Evolutionary conservation across 2,888 invertebrate genomes (phyloP).

Genomic region (Hofmannophila pseudospretella): DNA sequence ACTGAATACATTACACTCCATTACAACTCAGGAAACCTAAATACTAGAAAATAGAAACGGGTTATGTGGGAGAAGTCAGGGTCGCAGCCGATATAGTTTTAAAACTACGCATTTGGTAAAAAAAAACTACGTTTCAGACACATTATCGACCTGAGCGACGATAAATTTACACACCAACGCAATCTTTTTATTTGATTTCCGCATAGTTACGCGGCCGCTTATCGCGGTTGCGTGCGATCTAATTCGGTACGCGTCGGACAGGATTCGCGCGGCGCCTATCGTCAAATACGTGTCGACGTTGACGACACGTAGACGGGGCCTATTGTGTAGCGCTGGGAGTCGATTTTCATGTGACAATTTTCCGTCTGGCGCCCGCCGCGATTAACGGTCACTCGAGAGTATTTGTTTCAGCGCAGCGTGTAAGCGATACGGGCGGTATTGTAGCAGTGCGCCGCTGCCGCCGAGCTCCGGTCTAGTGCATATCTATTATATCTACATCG

Average conservation of each 20-base stretch:
- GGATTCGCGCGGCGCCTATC: conserved; percentile 53
- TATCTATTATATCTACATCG: conserved; percentile 66
- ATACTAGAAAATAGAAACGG: conserved; percentile 59
- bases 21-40: conserved; percentile 39
- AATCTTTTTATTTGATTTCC: conserved; percentile 68
- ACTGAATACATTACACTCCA: conserved; percentile 22
- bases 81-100: conserved; percentile 48
- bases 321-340: conserved; percentile 31
- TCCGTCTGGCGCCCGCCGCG: conserved; percentile 61
- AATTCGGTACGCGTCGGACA: conserved; percentile 36
- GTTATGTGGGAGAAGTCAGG: conserved; percentile 61
- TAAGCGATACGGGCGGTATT: conserved; percentile 68
- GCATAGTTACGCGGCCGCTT: conserved; percentile 62
- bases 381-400: conserved; percentile 61
- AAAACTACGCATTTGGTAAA: conserved; percentile 44
- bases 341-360: conserved; percentile 61
- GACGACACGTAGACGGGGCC: conserved; percentile 44
- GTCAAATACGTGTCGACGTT: conserved; percentile 39
- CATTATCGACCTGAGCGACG: conserved; percentile 55
- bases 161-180: conserved; percentile 70
- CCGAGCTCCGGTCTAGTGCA: conserved; percentile 66
- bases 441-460: conserved; percentile 51
- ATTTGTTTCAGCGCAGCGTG: conserved; percentile 66
- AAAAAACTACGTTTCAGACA: conserved; percentile 50
- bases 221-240: conserved; percentile 59